Evolutionary conservation across 2,888 invertebrate genomes (phyloP), one percentile per base, ranked within the genome.

Genomic region (Lymantria monacha): DNA sequence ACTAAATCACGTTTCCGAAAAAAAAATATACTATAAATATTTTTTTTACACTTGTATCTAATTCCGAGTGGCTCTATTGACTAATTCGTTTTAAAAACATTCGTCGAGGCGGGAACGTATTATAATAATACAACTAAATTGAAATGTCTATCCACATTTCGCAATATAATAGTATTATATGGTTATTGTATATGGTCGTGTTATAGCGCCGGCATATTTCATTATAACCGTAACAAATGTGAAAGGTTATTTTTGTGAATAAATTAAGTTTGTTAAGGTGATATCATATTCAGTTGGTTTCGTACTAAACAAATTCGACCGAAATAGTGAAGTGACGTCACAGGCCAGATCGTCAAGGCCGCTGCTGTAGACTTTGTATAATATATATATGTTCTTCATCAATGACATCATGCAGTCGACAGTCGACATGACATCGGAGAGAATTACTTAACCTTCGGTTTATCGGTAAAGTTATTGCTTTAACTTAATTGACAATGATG

Each of bases 281-380:
- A 33, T 45, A 11, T 46, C 44, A 30, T 7, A 37, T 36, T 44
- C 7, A 50, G 56, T 48, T 42, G n/a, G 9, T 42, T 14, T 40
- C 15, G n/a, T 38, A 15, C 30, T 13, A 36, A 61, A 70, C 72
- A 44, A 74, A 83, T 80, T 79, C 75, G 73, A 81, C 84, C 52
- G 80, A 85, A 85, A 85, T 85, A 85, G 66, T 63, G 55, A 5
- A 51, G 49, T 85, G 81, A 84, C 82, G 85, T 83, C 78, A 84
- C 60, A 42, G 53, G 57, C 61, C 61, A 47, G 65, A 60, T 55
- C 66, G 66, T 71, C 83, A 83, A 84, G 84, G 84, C 41, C 14
- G 41, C 14, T n/a, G 15, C 41, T 14, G 9, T 41, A 14, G 1
- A 15, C 9, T 14, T 41, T 33, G 7, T 41, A 33, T 12, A 40